Evolutionary conservation across 2,797 vertebrate genomes (phyloP).

Genomic region (Austrolebias charrua): DNA sequence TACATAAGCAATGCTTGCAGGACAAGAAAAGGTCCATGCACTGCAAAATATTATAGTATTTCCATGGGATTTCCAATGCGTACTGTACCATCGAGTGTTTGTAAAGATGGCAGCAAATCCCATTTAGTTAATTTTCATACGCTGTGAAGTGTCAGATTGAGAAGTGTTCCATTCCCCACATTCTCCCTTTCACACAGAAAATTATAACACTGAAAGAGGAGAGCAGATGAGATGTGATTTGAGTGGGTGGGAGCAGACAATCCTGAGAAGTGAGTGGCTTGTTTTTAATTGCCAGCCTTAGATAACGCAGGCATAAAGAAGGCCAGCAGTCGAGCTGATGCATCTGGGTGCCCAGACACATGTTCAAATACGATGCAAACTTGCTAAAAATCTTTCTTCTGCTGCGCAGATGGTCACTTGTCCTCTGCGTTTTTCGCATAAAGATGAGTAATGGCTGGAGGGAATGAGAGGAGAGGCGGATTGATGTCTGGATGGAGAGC

Average conservation of each 20-base stretch:
- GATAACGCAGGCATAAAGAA: conserved; percentile 68
- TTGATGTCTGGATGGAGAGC: conserved; percentile 15
- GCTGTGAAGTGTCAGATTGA: conserved; percentile 68
- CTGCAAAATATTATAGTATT: conserved; percentile 17
- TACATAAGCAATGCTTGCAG: background rate
- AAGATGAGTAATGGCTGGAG: conserved; percentile 12
- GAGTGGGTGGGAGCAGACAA: conserved; percentile 53
- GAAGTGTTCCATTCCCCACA: conserved; percentile 17
- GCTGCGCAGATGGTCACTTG: conserved; percentile 4
- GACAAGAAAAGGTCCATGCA: conserved; percentile 9
- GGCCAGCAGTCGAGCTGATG: conserved; percentile 3
- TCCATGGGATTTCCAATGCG: conserved; percentile 14
- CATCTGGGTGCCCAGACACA: conserved; percentile 3
- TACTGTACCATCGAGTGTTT: conserved; percentile 18
- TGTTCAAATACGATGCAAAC: conserved; percentile 3
- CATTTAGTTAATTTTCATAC: conserved; percentile 79
- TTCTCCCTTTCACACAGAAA: conserved; percentile 12
- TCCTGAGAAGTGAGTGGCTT: conserved; percentile 77
- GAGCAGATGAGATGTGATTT: conserved; percentile 54
- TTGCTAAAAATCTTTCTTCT: background rate
- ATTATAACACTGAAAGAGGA: conserved; percentile 5
- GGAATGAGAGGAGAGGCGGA: conserved; percentile 3
- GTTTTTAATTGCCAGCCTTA: conserved; percentile 88
- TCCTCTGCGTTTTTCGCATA: background rate
- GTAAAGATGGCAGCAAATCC: conserved; percentile 50